Evolutionary conservation across 2,797 vertebrate species (phyloP), one percentile per base, ranked within the genome.

Genomic region (Alca torda): DNA sequence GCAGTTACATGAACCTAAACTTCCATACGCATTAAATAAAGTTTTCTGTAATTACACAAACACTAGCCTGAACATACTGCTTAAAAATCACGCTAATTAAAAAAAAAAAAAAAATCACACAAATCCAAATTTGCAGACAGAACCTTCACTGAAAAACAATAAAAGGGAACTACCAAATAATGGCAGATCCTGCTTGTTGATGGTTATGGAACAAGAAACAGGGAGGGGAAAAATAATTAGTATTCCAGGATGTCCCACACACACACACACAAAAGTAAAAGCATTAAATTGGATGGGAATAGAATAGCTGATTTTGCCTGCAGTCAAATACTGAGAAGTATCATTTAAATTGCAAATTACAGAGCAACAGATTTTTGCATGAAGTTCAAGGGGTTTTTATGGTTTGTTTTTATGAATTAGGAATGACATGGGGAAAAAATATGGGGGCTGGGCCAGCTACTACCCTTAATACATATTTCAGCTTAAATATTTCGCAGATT

Each of bases 291-390:
- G 76, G 79, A 96, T 87, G 92, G 87, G 93, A 96, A 87, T 6
- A 93, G 86, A 95, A 95, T 43, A 92, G 89, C 64, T 89, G 81
- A 84, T 92, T 92, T 89, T 92, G 92, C 95, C 92, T 78, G 84
- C 87, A 96, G 95, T 92, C 84, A 96, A 96, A 95, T 51, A 84
- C 17, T 5, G 79, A 59, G 78, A 94, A 95, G 46, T 30, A 89
- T 53, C 35, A 96, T 96, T 95, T 96, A 85, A 96, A 96, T 96
- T 91, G 94, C 93, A 96, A 96, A 97, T 96, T 91, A 93, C 1
- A 93, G 84, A 96, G 95, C 96, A 96, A 93, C 95, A 95, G 94
- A 91, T 93, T 94, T 95, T 94, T 92, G 81, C 92, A 87, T 84
- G 59, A 91, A 96, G 94, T 96, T 96, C 95, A 94, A 94, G 84